Evolutionary conservation across 1,140 invertebrate genomes (phyloP).

Genomic region (Euura saliciscinereae): DNA sequence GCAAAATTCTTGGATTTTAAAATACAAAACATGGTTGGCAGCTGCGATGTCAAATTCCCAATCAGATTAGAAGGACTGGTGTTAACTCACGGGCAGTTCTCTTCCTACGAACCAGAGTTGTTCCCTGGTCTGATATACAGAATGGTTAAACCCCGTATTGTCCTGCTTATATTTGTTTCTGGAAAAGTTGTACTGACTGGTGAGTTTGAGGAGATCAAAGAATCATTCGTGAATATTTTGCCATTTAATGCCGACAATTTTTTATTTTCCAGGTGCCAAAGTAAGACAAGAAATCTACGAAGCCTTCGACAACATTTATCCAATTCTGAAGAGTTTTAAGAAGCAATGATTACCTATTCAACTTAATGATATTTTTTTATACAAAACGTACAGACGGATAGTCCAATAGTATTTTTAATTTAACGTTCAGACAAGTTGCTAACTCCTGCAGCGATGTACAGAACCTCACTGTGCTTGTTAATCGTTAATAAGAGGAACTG

Average conservation of each 20-base stretch:
- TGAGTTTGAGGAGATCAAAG: slow-evolving; percentile 43
- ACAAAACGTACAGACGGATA: not conserved
- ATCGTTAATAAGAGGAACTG: not conserved
- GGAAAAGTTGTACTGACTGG: slow-evolving; percentile 97
- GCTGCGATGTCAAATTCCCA: slow-evolving; percentile 99
- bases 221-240: slow-evolving; percentile 10
- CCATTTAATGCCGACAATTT: slow-evolving; percentile 29
- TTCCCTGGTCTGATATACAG: slow-evolving; percentile 99
- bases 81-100: slow-evolving; percentile 96
- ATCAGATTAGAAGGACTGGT: slow-evolving; percentile 97
- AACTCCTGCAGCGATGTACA: slow-evolving; percentile 3
- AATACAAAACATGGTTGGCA: slow-evolving; percentile 99
- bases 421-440: no score
- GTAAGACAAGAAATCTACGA: slow-evolving; percentile 98
- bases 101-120: slow-evolving; percentile 91
- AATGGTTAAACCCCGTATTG: slow-evolving; percentile 99
- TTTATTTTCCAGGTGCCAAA: slow-evolving; percentile 83
- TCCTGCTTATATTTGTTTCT: slow-evolving; percentile 98
- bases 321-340: slow-evolving; percentile 98
- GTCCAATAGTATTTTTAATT: not conserved
- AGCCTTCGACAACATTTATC: slow-evolving; percentile 99
- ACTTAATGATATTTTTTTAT: slow-evolving; percentile 14
- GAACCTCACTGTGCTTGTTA: not conserved
- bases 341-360: slow-evolving; percentile 71
- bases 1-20: slow-evolving; percentile 99